Percentiles rank a stretch among this genome's conserved stretches.
phyloP scores from a whole-genome alignment of 2,113 vertebrate genomes.

The Lepus europaeus region DNA sequence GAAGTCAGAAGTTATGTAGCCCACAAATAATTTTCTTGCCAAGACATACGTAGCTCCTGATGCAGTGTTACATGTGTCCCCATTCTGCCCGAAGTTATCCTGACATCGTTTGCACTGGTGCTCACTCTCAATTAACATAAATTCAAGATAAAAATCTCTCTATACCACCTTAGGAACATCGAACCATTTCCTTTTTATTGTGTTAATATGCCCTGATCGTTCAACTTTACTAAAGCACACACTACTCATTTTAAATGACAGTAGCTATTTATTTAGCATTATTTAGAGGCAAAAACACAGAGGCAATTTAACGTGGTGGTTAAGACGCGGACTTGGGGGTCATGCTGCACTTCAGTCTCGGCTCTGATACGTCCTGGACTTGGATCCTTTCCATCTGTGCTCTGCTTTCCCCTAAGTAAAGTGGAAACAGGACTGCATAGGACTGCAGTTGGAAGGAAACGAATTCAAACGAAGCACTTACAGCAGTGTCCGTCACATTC shows the following conservation, averaged over 20 bases:
- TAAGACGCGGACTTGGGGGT: not conserved
- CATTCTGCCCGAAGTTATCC: conserved; percentile 54
- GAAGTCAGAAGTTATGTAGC: not conserved
- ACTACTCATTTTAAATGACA: conserved; percentile 54
- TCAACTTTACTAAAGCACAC: conserved; percentile 30
- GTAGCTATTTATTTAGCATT: not conserved
- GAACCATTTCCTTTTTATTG: conserved; percentile 58
- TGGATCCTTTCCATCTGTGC: not conserved
- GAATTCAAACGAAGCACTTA: not conserved
- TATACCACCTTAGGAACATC: conserved; percentile 49
- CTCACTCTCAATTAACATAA: conserved; percentile 31
- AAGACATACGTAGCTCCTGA: not conserved
- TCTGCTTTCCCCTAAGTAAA: conserved; percentile 27
- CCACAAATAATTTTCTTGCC: not conserved
- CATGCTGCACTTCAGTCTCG: not conserved
- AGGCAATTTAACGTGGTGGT: not conserved
- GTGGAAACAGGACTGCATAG: not conserved
- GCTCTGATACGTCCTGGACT: not conserved
- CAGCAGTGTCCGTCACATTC: not conserved
- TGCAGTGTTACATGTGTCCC: rapidly evolving
- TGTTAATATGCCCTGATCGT: conserved; percentile 38
- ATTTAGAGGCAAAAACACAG: not conserved
- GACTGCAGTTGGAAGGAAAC: not conserved
- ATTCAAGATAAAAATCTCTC: conserved; percentile 64
- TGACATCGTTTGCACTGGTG: conserved; percentile 26